Conservation (phyloP, 2,797 vertebrate species). For the Gallinago nigripennis region DNA sequence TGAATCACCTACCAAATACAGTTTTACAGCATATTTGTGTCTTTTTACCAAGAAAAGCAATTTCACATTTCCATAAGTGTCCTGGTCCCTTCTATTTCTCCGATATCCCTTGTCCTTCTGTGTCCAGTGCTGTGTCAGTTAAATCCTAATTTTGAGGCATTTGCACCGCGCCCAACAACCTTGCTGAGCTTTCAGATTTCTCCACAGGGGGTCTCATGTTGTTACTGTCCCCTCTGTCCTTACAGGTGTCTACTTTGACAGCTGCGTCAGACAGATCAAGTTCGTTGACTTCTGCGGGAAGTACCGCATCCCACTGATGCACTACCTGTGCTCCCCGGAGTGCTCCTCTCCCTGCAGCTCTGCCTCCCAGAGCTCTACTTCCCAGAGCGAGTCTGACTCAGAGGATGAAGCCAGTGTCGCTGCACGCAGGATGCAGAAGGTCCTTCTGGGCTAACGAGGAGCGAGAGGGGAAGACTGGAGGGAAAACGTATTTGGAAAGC, state of each 20-base stretch:
- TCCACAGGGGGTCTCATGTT: not conserved
- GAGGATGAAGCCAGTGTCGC: slow-evolving; percentile 93
- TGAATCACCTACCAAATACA: not conserved
- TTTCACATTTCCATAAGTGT: not conserved
- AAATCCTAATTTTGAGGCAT: not conserved
- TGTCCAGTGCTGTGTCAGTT: rapidly evolving
- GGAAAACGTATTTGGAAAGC: not conserved
- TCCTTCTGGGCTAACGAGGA: slow-evolving; percentile 89
- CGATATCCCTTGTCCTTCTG: not conserved
- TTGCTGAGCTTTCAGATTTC: not conserved
- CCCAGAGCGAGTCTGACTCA: slow-evolving; percentile 94
- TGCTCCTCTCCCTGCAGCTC: slow-evolving; percentile 90
- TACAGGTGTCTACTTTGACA: slow-evolving; percentile 97
- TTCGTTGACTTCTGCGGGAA: slow-evolving; percentile 99
- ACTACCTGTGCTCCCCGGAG: slow-evolving; percentile 94
- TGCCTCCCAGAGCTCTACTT: slow-evolving; percentile 93
- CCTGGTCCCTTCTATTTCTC: not conserved
- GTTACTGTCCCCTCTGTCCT: slow-evolving; percentile 1
- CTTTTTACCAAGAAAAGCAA: not conserved
- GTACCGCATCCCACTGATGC: slow-evolving; percentile 97
- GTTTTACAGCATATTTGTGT: not conserved
- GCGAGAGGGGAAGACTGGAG: not conserved
- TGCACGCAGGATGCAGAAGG: slow-evolving; percentile 92
- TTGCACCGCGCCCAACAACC: too few relatives aligned
- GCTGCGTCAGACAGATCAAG: slow-evolving; percentile 98